A percentile compares a stretch with the other conserved stretches of the same genome.
Evolutionary conservation across 2,113 vertebrate genomes (phyloP).

Genomic region (Poeciliopsis prolifica): DNA sequence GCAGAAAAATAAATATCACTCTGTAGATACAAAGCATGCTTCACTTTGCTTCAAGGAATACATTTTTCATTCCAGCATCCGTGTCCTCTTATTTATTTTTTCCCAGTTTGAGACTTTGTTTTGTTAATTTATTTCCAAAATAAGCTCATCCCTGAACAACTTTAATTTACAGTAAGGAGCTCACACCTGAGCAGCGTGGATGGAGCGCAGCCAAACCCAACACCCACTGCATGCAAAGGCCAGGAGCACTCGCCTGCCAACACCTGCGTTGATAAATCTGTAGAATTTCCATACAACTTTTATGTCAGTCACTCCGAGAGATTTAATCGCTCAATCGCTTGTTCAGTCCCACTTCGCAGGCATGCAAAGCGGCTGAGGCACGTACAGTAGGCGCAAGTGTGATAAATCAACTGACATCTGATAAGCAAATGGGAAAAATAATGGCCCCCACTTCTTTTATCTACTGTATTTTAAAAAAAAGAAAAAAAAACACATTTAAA

Average conservation of each 20-base stretch:
- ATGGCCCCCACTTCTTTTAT: constrained; percentile 27
- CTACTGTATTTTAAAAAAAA: constrained; percentile 46
- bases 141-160: not conserved
- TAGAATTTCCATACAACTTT: constrained; percentile 41
- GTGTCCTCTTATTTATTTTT: not conserved
- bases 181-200: constrained; percentile 11
- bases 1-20: too few relatives aligned
- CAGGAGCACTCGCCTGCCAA: not conserved
- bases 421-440: constrained; percentile 59
- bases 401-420: constrained; percentile 68
- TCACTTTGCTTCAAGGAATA: not conserved
- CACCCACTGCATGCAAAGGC: constrained; percentile 8
- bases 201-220: constrained; percentile 8
- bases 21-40: too few relatives aligned
- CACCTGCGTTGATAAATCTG: constrained; percentile 24
- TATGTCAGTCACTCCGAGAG: constrained; percentile 23
- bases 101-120: not conserved
- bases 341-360: not conserved
- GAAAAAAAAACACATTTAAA: constrained; percentile 22
- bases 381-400: constrained; percentile 3
- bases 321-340: constrained; percentile 30
- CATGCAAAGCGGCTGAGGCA: constrained; percentile 51
- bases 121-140: not conserved
- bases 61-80: not conserved
- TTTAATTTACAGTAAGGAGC: not conserved